These are phyloP conservation scores for Anthophora plumipes DNA, from an alignment of 2,888 invertebrate genomes.

Conservation along the genomic window DNA sequence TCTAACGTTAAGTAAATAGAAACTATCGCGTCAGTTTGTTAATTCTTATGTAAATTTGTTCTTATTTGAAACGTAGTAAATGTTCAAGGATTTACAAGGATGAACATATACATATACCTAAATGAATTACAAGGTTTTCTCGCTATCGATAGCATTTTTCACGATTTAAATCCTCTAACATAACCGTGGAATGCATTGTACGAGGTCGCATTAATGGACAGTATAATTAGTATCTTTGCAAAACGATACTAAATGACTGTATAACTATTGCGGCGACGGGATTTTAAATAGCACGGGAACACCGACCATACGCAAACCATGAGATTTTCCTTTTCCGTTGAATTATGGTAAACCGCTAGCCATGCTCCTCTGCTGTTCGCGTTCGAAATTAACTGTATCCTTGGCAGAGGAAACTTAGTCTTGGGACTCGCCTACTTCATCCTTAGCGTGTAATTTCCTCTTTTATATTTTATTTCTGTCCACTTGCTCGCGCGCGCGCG, in stretches of 20 bases:
- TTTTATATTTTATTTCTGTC: slow-evolving; percentile 24
- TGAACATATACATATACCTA: too few relatives aligned
- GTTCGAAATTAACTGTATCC: slow-evolving; percentile 46
- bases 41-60: too few relatives aligned
- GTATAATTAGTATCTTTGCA: slow-evolving; percentile 35
- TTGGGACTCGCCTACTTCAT: background rate
- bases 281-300: slow-evolving; percentile 19
- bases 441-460: slow-evolving; percentile 21
- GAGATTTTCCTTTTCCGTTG: slow-evolving; percentile 37
- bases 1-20: too few relatives aligned
- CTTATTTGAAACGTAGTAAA: too few relatives aligned
- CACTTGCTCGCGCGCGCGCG: background rate
- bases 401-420: slow-evolving; percentile 20
- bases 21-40: too few relatives aligned
- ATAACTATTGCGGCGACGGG: slow-evolving; percentile 6
- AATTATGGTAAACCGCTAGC: slow-evolving; percentile 51
- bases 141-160: too few relatives aligned
- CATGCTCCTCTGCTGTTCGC: slow-evolving; percentile 1
- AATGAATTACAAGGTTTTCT: too few relatives aligned
- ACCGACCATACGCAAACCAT: slow-evolving; percentile 12
- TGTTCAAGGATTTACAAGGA: too few relatives aligned
- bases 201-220: slow-evolving; percentile 13
- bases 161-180: too few relatives aligned
- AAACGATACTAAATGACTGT: slow-evolving; percentile 23
- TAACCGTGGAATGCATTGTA: too few relatives aligned